Base-by-base conservation (phyloP, 2,113 vertebrate species). In the Columbina picui region DNA sequence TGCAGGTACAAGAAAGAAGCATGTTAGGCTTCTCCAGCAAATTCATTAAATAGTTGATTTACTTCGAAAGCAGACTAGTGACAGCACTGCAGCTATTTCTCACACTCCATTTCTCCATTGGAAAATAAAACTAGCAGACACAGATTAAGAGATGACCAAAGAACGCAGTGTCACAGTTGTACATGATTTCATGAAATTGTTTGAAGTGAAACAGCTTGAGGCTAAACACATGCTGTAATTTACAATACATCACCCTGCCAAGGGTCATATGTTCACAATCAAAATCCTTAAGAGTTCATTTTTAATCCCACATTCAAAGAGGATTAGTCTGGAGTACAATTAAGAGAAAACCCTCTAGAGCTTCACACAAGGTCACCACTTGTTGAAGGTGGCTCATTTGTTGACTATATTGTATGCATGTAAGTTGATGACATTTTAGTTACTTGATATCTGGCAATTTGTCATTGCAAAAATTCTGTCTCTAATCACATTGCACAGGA, bases 261-360 rank as follows among this genome's bases (percentile, higher is more conserved):
- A 75, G 2, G 27, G 45, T 87, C 75, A 89, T 45, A 45, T 0
- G 0, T 32, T 50, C 38, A 56, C 57, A 84, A 60, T 53, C 45
- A 71, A 69, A 68, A 69, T 10, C 14, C 43, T 92, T 49, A 61
- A 73, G 52, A 32, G 50, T 7, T 91, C 22, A 43, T 52, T 89
- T 93, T 89, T 53, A 85, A 94, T 67, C 20, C 15, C 41, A 30
- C 56, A 70, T n/a, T 52, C 26, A 74, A 90, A 93, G 56, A 82
- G n/a, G 36, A 93, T 94, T 93, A 96, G 27, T 32, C 70, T 61
- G 22, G 30, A 85, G 30, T 25, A 53, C 22, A 93, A 93, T 76
- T 71, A 94, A 49, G 74, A 82, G 65, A 87, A 91, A 90, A 82
- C 13, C 15, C 77, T 52, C 52, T 36, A 15, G 41, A 75, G 47